Conservation (phyloP, 2,888 invertebrate genomes). For the Horisme vitalbata region DNA sequence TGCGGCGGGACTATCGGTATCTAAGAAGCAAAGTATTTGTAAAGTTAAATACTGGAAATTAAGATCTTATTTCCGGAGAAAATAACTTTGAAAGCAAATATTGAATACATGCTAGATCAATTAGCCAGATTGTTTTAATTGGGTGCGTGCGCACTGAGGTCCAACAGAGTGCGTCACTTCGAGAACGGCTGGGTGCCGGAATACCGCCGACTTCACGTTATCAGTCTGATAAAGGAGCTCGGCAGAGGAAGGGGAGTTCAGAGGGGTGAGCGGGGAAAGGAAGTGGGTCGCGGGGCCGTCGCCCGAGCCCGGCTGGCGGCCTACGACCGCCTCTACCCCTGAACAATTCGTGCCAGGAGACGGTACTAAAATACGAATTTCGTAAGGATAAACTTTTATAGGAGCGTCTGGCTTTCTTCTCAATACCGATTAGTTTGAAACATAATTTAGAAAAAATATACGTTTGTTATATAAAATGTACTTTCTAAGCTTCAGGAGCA, state of each 20-base stretch:
- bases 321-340: slow-evolving; percentile 59
- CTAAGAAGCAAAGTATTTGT: too few species aligned
- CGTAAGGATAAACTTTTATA: slow-evolving; percentile 4
- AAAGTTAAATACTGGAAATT: too few species aligned
- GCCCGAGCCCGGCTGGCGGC: slow-evolving; percentile 66
- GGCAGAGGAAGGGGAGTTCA: slow-evolving; percentile 43
- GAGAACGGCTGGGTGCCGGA: slow-evolving; percentile 27
- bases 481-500: too few species aligned
- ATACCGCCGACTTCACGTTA: slow-evolving; percentile 55
- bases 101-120: too few species aligned
- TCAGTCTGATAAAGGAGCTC: slow-evolving; percentile 65
- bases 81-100: too few species aligned
- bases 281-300: slow-evolving; percentile 76
- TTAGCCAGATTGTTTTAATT: background rate
- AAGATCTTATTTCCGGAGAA: too few species aligned
- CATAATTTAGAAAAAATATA: too few species aligned
- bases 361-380: slow-evolving; percentile 29
- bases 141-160: slow-evolving; percentile 12
- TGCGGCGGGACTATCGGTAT: too few species aligned
- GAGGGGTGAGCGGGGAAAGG: slow-evolving; percentile 50
- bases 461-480: too few species aligned
- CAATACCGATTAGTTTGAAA: too few species aligned
- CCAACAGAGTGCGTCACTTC: slow-evolving; percentile 27
- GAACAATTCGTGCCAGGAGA: slow-evolving; percentile 43
- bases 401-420: slow-evolving; percentile 1